These are phyloP conservation scores for Denticeps clupeoides DNA, from an alignment of 2,797 vertebrate genomes.

Conservation along the genomic window DNA sequence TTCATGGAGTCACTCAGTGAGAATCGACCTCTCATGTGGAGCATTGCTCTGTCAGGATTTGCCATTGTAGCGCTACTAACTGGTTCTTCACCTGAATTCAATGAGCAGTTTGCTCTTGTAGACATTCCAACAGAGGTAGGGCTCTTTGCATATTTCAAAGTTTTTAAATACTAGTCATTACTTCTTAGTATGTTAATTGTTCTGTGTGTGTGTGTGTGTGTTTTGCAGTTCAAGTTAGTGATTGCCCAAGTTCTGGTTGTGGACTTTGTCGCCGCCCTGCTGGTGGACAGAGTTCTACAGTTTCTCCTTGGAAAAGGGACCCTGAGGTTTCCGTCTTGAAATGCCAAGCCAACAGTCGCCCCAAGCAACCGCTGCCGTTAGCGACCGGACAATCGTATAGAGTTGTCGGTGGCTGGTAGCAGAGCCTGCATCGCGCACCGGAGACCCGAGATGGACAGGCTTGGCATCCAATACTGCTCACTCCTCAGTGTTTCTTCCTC, in stretches of 20 bases:
- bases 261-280: slow-evolving; percentile 76
- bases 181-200: no score
- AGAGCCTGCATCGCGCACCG: slow-evolving; percentile 26
- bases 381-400: slow-evolving; percentile 48
- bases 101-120: slow-evolving; percentile 87
- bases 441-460: slow-evolving; percentile 35
- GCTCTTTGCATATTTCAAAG: no score
- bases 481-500: slow-evolving; percentile 38
- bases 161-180: no score
- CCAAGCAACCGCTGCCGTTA: slow-evolving; percentile 43
- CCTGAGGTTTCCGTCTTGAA: slow-evolving; percentile 89
- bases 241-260: slow-evolving; percentile 80
- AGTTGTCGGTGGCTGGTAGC: slow-evolving; percentile 27
- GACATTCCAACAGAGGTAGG: slow-evolving; percentile 87
- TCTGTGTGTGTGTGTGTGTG: no score
- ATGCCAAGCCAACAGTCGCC: slow-evolving; percentile 47
- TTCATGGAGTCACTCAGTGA: slow-evolving; percentile 94
- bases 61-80: slow-evolving; percentile 78
- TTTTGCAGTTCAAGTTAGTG: slow-evolving; percentile 78
- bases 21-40: slow-evolving; percentile 87
- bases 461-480: slow-evolving; percentile 47
- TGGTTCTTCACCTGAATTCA: slow-evolving; percentile 88
- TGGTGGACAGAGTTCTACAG: slow-evolving; percentile 79
- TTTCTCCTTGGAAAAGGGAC: slow-evolving; percentile 82
- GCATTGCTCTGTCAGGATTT: slow-evolving; percentile 75